Evolutionary conservation across 2,888 invertebrate species (phyloP).

Genomic region (Lochmaea crataegi): DNA sequence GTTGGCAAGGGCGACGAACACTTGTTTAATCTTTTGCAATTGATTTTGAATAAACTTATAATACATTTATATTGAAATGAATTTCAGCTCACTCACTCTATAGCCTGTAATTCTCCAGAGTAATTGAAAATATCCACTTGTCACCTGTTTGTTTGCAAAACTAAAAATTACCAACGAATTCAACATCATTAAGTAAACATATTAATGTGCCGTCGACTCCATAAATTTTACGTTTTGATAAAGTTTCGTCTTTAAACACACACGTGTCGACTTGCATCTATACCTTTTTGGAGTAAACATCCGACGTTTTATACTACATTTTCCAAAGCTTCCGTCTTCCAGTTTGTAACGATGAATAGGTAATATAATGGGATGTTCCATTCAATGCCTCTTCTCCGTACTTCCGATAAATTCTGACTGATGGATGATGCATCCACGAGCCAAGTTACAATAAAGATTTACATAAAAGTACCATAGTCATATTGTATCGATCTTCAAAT

Average conservation of each 20-base stretch:
- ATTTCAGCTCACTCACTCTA: too few species aligned
- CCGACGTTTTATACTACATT: conserved; percentile 10
- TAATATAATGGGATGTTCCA: not conserved
- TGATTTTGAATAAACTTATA: too few species aligned
- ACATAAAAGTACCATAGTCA: not conserved
- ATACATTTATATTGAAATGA: too few species aligned
- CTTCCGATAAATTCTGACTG: conserved; percentile 1
- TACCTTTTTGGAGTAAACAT: conserved; percentile 3
- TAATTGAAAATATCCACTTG: not conserved
- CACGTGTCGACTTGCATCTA: not conserved
- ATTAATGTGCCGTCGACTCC: too few species aligned
- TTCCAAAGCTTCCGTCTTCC: not conserved
- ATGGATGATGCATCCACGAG: not conserved
- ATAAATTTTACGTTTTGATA: not conserved
- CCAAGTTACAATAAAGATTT: not conserved
- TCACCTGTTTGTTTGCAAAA: not conserved
- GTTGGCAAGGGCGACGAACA: too few species aligned
- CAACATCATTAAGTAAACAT: not conserved
- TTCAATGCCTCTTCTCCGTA: not conserved
- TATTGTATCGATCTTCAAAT: not conserved
- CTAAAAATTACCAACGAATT: not conserved
- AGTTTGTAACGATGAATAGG: not conserved
- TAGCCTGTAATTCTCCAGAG: too few species aligned
- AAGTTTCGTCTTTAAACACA: not conserved
- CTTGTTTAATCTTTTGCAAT: too few species aligned